Conservation (phyloP, 2,113 vertebrate genomes). For the Carassius gibelio region DNA sequence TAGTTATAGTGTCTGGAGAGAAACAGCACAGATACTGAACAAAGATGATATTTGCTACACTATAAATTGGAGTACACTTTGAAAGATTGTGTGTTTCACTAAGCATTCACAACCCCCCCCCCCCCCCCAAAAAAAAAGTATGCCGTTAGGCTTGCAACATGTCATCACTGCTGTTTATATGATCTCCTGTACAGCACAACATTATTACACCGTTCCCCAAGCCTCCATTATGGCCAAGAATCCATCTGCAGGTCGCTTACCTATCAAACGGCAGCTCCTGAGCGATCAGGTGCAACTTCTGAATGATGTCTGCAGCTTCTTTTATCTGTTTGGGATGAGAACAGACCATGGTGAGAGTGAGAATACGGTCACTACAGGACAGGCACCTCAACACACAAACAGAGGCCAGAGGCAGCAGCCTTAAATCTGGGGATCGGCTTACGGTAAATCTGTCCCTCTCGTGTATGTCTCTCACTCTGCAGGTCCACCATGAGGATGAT, state of each 20-base stretch:
- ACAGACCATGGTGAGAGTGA: conserved; percentile 39
- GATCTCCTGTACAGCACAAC: not conserved
- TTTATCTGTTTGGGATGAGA: conserved; percentile 84
- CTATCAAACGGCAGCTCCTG: conserved; percentile 99
- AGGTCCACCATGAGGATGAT: conserved; percentile 70
- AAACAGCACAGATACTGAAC: not conserved
- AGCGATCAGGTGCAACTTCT: conserved; percentile 98
- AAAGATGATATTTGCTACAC: not conserved
- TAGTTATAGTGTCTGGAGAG: not conserved
- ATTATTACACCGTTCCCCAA: not conserved
- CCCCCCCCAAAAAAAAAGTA: not conserved
- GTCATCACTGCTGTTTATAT: not conserved
- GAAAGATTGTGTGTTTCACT: not conserved
- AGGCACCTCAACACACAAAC: conserved; percentile 44
- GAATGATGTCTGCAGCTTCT: conserved; percentile 99
- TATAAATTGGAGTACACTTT: not conserved
- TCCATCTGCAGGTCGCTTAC: conserved; percentile 68
- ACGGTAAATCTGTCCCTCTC: conserved; percentile 64
- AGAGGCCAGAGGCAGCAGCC: conserved; percentile 63
- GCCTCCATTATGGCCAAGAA: not conserved
- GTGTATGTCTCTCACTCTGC: conserved; percentile 11
- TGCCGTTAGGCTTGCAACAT: not conserved
- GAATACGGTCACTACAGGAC: conserved; percentile 29
- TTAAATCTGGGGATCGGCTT: conserved; percentile 69
- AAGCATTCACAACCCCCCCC: not conserved